Conservation (phyloP, 2,113 vertebrate species). For the Emydocephalus ijimae region DNA sequence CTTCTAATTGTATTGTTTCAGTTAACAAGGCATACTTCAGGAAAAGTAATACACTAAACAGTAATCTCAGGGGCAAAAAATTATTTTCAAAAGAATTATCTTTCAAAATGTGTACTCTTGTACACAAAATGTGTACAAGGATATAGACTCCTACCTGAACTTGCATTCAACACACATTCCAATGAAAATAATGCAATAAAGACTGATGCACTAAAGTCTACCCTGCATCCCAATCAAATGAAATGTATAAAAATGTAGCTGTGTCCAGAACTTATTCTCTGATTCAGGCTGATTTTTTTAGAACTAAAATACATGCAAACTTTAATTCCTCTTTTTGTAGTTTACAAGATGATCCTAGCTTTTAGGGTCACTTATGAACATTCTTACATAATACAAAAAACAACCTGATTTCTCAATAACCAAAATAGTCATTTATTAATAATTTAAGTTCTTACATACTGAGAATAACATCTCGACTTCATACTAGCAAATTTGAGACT, state of each 20-base stretch:
- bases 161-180: not conserved
- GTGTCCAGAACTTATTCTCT: not conserved
- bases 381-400: slow-evolving; percentile 29
- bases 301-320: not conserved
- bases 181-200: not conserved
- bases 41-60: not conserved
- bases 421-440: slow-evolving; percentile 99
- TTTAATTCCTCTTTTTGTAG: slow-evolving; percentile 2
- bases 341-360: slow-evolving; percentile 22
- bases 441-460: slow-evolving; percentile 98
- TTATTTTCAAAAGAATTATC: not conserved
- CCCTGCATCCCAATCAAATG: not conserved
- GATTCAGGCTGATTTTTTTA: not conserved
- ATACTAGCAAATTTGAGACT: slow-evolving; percentile 63
- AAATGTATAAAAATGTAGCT: not conserved
- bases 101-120: not conserved
- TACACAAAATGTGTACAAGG: not conserved
- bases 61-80: not conserved
- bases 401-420: slow-evolving; percentile 74
- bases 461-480: slow-evolving; percentile 80
- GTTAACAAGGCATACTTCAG: not conserved
- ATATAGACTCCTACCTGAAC: not conserved
- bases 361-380: slow-evolving; percentile 29
- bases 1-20: not conserved
- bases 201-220: not conserved